phyloP scores from a whole-genome alignment of 2,888 invertebrate genomes.

The Lumbricus terrestris region DNA sequence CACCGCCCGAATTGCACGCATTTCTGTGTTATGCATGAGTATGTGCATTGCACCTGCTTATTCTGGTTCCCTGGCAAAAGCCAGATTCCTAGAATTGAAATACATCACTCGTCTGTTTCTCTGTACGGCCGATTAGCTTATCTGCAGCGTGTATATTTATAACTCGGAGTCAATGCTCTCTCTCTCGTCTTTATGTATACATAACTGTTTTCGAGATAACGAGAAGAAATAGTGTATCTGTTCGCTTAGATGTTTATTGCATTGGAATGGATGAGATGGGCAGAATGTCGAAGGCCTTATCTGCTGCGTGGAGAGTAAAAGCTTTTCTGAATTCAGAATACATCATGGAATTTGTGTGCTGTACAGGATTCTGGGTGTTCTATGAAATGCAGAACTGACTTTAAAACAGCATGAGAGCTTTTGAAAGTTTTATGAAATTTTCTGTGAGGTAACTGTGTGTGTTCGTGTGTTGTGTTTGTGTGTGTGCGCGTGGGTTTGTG shows the following conservation, averaged over 20 bases:
- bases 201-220: not conserved
- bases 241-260: not conserved
- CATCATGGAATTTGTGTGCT: not conserved
- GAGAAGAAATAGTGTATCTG: not conserved
- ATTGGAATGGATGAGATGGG: not conserved
- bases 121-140: not conserved
- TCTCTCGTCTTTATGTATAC: not conserved
- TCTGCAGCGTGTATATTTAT: not conserved
- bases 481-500: too few species aligned
- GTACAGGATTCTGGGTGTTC: too few species aligned
- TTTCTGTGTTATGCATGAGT: not conserved
- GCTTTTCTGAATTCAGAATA: not conserved
- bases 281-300: not conserved
- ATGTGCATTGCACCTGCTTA: not conserved
- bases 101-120: not conserved
- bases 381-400: not conserved
- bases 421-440: not conserved
- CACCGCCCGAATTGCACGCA: not conserved
- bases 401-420: not conserved
- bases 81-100: not conserved
- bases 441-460: too few species aligned
- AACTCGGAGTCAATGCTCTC: not conserved
- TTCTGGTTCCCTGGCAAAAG: not conserved
- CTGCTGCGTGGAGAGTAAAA: not conserved
- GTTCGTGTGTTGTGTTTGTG: too few species aligned